Evolutionary conservation across 2,888 invertebrate genomes (phyloP).

Genomic region (Autographa pulchrina): DNA sequence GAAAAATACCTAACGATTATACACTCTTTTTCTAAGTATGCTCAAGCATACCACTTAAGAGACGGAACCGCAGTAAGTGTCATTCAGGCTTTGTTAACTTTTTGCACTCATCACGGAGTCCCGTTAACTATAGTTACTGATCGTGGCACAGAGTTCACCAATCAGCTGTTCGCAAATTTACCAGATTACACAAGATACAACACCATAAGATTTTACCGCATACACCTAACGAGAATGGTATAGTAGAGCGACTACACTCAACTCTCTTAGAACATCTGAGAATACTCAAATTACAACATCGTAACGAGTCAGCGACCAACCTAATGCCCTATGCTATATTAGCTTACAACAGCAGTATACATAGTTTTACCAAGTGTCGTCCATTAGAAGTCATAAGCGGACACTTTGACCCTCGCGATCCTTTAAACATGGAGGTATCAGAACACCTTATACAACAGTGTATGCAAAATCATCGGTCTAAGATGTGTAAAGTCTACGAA

Average conservation of each 20-base stretch:
- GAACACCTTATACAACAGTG: not conserved
- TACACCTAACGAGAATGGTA: not conserved
- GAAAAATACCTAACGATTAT: conserved; percentile 21
- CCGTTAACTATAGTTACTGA: not conserved
- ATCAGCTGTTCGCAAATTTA: not conserved
- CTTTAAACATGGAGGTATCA: not conserved
- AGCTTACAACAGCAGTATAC: not conserved
- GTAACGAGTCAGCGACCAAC: not conserved
- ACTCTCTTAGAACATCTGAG: not conserved
- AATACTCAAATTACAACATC: not conserved
- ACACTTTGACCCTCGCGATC: conserved; percentile 7
- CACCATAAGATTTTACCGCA: not conserved
- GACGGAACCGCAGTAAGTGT: not conserved
- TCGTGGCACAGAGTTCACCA: not conserved
- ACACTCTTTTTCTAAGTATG: conserved; percentile 9
- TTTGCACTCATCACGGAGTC: not conserved
- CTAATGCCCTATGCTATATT: not conserved
- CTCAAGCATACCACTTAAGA: not conserved
- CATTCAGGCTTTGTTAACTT: not conserved
- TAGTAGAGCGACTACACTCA: not conserved
- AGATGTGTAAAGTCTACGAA: not conserved
- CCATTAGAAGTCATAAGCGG: conserved; percentile 6
- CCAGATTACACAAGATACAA: not conserved
- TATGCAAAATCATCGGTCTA: not conserved
- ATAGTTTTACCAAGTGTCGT: not conserved